Percentiles rank a stretch among this genome's conserved stretches.
Evolutionary conservation across 2,113 vertebrate species (phyloP).

Genomic region (Vidua chalybeata): DNA sequence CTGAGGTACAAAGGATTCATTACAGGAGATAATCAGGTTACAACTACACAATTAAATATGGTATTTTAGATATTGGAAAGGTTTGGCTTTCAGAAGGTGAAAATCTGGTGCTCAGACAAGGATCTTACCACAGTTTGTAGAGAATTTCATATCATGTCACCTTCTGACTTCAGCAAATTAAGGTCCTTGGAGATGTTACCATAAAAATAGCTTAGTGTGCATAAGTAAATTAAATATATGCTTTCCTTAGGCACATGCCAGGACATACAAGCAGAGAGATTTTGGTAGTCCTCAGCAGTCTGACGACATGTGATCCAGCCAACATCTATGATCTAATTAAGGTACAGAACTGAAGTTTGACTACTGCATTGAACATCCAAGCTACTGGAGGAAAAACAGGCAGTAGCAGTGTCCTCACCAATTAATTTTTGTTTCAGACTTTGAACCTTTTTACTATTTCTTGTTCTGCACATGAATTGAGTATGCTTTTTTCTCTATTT

Average conservation of each 20-base stretch:
- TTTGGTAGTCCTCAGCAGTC: constrained; percentile 92
- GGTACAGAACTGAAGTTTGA: constrained; percentile 68
- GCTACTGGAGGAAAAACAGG: not conserved
- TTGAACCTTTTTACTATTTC: not conserved
- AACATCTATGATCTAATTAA: constrained; percentile 96
- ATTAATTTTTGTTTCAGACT: not conserved
- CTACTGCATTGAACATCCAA: not conserved
- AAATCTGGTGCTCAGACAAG: not conserved
- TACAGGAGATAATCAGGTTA: not conserved
- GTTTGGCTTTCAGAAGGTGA: not conserved
- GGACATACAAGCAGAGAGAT: constrained; percentile 95
- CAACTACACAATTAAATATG: not conserved
- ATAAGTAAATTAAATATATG: not conserved
- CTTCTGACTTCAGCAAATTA: not conserved
- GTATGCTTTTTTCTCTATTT: constrained; percentile 38
- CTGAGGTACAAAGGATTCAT: not conserved
- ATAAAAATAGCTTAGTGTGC: not conserved
- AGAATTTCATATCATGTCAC: not conserved
- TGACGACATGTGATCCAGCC: constrained; percentile 95
- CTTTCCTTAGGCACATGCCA: constrained; percentile 90
- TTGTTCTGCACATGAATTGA: not conserved
- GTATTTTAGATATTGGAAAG: not conserved
- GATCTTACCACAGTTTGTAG: not conserved
- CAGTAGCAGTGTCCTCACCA: not conserved
- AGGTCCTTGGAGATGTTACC: not conserved